phyloP scores from a whole-genome alignment of 2,888 invertebrate genomes.

The Cryptus viduatorius region DNA sequence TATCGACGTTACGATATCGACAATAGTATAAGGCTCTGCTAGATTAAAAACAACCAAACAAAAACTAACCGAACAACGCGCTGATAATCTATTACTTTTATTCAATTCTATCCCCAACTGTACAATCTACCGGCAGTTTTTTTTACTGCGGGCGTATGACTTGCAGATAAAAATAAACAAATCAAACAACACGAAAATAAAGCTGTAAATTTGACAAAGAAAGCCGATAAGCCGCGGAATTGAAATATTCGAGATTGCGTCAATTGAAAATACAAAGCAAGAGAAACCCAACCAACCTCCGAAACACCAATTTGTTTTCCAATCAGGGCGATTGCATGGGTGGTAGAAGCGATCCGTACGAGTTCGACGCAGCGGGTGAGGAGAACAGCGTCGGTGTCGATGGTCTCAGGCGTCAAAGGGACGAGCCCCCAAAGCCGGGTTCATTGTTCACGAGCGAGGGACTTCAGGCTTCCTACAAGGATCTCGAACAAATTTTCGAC shows the following conservation, averaged over 20 bases:
- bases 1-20: too few relatives aligned
- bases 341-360: constrained; percentile 88
- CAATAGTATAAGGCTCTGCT: too few relatives aligned
- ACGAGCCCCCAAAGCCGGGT: constrained; percentile 86
- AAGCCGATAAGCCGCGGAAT: not conserved
- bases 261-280: not conserved
- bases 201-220: not conserved
- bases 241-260: not conserved
- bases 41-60: too few relatives aligned
- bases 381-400: constrained; percentile 86
- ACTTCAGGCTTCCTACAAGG: constrained; percentile 94
- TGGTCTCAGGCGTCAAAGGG: constrained; percentile 85
- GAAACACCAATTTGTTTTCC: constrained; percentile 46
- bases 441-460: constrained; percentile 95
- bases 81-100: too few relatives aligned
- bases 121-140: too few relatives aligned
- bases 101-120: too few relatives aligned
- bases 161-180: too few relatives aligned
- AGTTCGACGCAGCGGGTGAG: constrained; percentile 89
- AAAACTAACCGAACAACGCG: too few relatives aligned
- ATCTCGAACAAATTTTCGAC: constrained; percentile 97
- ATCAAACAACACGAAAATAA: not conserved
- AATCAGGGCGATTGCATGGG: constrained; percentile 80
- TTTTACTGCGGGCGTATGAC: too few relatives aligned
- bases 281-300: not conserved